Evolutionary conservation across 2,797 vertebrate genomes (phyloP), one percentile per base, ranked within the genome.

Genomic region (Rhodeus uyekii): DNA sequence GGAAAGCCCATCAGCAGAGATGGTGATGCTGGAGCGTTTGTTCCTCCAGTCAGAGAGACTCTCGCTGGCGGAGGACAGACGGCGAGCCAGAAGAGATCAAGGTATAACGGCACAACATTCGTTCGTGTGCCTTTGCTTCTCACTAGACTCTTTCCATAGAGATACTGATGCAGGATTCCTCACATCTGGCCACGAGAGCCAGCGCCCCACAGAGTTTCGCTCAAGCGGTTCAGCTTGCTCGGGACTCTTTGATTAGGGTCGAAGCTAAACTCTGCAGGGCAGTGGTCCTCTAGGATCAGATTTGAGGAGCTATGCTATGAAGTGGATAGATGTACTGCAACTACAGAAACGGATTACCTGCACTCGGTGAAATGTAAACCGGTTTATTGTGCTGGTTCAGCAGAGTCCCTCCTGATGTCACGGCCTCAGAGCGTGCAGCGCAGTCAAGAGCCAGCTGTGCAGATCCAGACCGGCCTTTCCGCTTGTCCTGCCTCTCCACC

Each of bases 21-120:
- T 95, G 95, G 95, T 96, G 90, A 96, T 95, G 95, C 87, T 95
- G 88, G 94, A 96, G 86, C 92, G 95, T 32, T 92, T 95, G 83
- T 95, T 96, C 88, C 94, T 95, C 42, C 95, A 96, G 87, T 94
- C 95, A 0, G 95, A 96, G 88, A 92, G 94, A 16, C 91, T 85
- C 60, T 87, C 91, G 38, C 90, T 96, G 36, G 90, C 84, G 0
- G 94, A 95, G 89, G 95, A 95, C 80, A 87, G 92, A 29, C 91
- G 93, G 55, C 86, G 89, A 87, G 92, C 92, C 67, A 91, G 92
- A 64, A 90, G 92, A 88, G 94, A 94, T 76, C 94, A 94, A 85
- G 95, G 95, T 96, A 76, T 90, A 9, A 29, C 13, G n/a, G 32
- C 72, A 39, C n/a, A 27, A 6, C 13, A 18, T 55, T 55, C 2